Percentiles rank a stretch among this genome's conserved stretches.
Evolutionary conservation across 2,888 invertebrate genomes (phyloP).

Genomic region (Mythimna albipuncta): DNA sequence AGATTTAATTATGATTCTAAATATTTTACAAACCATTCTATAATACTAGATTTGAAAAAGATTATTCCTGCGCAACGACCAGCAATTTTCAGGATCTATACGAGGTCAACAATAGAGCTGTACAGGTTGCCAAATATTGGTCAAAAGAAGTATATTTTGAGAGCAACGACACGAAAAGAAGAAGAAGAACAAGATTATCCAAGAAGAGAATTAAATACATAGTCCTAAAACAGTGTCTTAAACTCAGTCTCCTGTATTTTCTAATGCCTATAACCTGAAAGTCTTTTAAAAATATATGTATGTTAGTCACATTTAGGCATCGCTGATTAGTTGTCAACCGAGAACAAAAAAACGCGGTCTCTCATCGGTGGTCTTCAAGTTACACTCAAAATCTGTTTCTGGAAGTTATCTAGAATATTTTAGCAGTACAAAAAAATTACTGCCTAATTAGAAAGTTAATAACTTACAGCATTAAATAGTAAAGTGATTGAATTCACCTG

Average conservation of each 20-base stretch:
- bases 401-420: not conserved
- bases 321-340: not conserved
- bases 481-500: conserved; percentile 11
- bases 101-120: too few species aligned
- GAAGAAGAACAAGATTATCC: not conserved
- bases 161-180: too few species aligned
- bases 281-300: too few species aligned
- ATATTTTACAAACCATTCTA: not conserved
- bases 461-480: not conserved
- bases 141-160: too few species aligned
- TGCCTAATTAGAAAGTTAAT: conserved; percentile 30
- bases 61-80: too few species aligned
- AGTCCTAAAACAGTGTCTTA: not conserved
- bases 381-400: not conserved
- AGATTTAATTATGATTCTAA: not conserved
- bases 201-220: not conserved
- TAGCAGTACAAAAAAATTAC: not conserved
- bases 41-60: not conserved
- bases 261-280: not conserved
- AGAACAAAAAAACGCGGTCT: not conserved
- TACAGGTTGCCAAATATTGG: too few species aligned
- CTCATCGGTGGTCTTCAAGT: not conserved
- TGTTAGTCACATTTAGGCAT: too few species aligned
- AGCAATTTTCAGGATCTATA: too few species aligned
- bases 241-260: not conserved